phyloP scores from a whole-genome alignment of 2,113 vertebrate species.

The Aspiorhynchus laticeps region DNA sequence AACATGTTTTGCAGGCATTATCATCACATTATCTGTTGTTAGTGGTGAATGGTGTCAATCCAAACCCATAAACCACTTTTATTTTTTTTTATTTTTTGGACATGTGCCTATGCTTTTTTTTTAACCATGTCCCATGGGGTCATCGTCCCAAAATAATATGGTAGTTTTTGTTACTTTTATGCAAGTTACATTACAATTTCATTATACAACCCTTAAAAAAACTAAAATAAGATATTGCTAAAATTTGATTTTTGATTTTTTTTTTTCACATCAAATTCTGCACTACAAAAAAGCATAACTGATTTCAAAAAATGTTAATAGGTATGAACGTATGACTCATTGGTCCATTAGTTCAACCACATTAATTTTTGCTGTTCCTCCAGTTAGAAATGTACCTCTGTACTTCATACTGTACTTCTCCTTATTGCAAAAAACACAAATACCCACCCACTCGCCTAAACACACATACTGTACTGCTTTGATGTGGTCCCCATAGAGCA shows the following conservation, averaged over 20 bases:
- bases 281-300: neutral
- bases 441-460: neutral
- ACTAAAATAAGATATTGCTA: neutral
- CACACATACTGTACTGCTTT: constrained; percentile 22
- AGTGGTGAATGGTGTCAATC: neutral
- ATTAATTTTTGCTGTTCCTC: neutral
- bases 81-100: neutral
- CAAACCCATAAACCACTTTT: neutral
- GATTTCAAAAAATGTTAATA: constrained; percentile 22
- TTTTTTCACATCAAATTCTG: constrained; percentile 27
- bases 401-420: neutral
- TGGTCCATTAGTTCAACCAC: neutral
- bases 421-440: constrained; percentile 25
- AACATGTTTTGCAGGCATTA: neutral
- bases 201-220: neutral
- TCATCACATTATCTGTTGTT: neutral
- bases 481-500: constrained; percentile 10
- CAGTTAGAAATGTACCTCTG: neutral
- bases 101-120: too few species aligned
- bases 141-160: neutral
- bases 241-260: neutral
- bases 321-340: neutral
- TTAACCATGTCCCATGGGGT: neutral
- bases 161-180: neutral
- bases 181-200: neutral